Base-by-base conservation (phyloP, 1,140 invertebrate genomes). In the Drosophila micromelanica region DNA sequence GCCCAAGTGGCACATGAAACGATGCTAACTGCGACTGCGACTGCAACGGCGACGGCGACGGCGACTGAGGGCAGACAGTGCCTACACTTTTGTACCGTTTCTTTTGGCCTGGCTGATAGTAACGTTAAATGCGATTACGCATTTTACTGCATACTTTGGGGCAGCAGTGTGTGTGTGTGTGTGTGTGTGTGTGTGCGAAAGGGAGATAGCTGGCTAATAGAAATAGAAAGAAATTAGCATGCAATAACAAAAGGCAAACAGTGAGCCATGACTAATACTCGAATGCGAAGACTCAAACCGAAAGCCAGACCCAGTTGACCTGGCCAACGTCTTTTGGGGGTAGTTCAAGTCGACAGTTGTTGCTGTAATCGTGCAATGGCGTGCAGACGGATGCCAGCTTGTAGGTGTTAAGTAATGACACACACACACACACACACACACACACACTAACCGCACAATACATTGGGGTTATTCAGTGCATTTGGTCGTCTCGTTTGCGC, bases 371-470 rank as follows among this genome's bases (percentile, higher is more conserved):
- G 82, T 81, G 70, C 77, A 81, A 85, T 87, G 52, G 81, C 81
- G 78, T 87, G 81, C 82, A 52, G 73, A 85, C 63, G 62, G 56
- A 57, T 65, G 73, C 20, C 64, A 68, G 71, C 55, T 67, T 65
- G 52, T 81, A 78, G 82, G 81, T 86, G 81, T 86, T 86, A 87
- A 86, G 82, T 87, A 86, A 87, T 86, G 75, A 20, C 40, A 73
- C 27, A 76, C 38, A 61, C 27, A 60, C 15, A 60, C n/a, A 55
- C 15, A 67, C 11, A 60, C 5, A 48, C 49, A 73, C 32, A 38
- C 30, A 56, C n/a, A 27, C 27, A 27, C 2, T 6, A 67, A 8
- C 55, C 5, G 40, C 43, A 73, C 32, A 38, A 37, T 11, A 64
- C 51, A 76, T 82, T 68, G 62, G 54, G 76, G 71, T 71, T 84